A percentile compares a stretch with the other conserved stretches of the same genome.
These are phyloP conservation scores for Phyllopteryx taeniolatus DNA, from an alignment of 2,113 vertebrate species.

Conservation along the genomic window DNA sequence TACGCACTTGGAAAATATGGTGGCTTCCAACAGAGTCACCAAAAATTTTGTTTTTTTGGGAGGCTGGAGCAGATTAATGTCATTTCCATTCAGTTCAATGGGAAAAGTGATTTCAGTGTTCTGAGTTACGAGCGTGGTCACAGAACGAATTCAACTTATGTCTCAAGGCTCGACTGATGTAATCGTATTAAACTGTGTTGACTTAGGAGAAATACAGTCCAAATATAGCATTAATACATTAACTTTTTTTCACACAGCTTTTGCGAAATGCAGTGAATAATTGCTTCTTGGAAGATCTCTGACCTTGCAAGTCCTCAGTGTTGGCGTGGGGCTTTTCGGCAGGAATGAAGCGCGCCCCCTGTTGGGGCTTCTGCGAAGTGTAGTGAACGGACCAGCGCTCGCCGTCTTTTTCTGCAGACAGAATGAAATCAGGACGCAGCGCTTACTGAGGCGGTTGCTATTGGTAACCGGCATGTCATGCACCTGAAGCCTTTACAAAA, in stretches of 20 bases:
- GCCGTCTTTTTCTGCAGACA: slow-evolving; percentile 42
- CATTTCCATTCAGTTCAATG: no score
- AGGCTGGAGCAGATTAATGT: no score
- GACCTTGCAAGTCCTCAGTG: slow-evolving; percentile 50
- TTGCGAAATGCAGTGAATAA: neutral
- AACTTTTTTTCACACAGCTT: neutral
- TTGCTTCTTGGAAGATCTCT: slow-evolving; percentile 15
- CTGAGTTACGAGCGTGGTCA: no score
- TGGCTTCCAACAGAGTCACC: no score
- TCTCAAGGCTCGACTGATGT: neutral
- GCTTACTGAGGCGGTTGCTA: slow-evolving; percentile 10
- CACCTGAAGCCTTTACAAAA: slow-evolving; percentile 5
- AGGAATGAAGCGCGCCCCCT: slow-evolving; percentile 45
- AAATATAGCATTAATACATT: neutral
- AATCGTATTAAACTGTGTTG: no score
- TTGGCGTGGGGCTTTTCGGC: slow-evolving; percentile 28
- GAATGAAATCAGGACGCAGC: neutral
- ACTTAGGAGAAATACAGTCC: neutral
- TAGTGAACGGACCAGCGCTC: slow-evolving; percentile 64
- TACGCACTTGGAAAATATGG: no score
- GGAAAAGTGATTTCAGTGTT: no score
- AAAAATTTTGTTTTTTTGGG: no score
- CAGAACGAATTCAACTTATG: neutral
- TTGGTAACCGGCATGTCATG: slow-evolving; percentile 8
- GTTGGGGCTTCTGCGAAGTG: slow-evolving; percentile 61